These are phyloP conservation scores for Hormaphis cornu DNA, from an alignment of 1,140 invertebrate genomes.

Conservation along the genomic window DNA sequence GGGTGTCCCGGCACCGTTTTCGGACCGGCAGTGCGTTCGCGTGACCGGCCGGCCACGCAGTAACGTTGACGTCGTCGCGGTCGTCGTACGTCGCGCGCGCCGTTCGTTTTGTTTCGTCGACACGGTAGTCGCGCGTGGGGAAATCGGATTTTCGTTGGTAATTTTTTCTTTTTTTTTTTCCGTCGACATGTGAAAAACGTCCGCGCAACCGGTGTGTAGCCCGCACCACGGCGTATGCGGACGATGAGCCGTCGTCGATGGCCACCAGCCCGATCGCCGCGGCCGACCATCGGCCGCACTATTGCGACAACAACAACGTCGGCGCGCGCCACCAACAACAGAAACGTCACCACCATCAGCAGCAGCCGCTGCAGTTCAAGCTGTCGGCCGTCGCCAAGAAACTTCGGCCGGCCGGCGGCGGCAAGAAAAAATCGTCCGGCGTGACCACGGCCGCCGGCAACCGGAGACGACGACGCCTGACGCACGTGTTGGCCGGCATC, in stretches of 20 bases:
- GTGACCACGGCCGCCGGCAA: too few relatives aligned
- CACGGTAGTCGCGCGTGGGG: background rate
- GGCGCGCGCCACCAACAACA: background rate
- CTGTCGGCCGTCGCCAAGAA: background rate
- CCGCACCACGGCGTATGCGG: background rate
- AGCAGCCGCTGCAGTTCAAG: background rate
- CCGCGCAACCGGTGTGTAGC: background rate
- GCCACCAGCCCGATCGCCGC: background rate
- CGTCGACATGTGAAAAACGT: background rate
- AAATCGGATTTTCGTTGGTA: background rate
- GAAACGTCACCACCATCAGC: background rate
- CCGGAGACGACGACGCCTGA: background rate
- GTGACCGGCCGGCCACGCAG: background rate
- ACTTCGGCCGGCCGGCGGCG: background rate
- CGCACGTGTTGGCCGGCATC: slow-evolving; percentile 6
- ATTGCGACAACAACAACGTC: background rate
- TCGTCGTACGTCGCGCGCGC: background rate
- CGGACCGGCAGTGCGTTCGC: slow-evolving; percentile 1
- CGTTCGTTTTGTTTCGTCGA: background rate
- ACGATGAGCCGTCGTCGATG: background rate
- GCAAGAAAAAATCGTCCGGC: background rate
- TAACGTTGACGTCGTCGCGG: background rate
- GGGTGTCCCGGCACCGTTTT: background rate
- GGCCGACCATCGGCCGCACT: background rate
- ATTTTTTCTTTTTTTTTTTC: too few relatives aligned